A percentile compares a stretch with the other conserved stretches of the same genome.
Evolutionary conservation across 2,113 vertebrate species (phyloP).

Genomic region (Vombatus ursinus): DNA sequence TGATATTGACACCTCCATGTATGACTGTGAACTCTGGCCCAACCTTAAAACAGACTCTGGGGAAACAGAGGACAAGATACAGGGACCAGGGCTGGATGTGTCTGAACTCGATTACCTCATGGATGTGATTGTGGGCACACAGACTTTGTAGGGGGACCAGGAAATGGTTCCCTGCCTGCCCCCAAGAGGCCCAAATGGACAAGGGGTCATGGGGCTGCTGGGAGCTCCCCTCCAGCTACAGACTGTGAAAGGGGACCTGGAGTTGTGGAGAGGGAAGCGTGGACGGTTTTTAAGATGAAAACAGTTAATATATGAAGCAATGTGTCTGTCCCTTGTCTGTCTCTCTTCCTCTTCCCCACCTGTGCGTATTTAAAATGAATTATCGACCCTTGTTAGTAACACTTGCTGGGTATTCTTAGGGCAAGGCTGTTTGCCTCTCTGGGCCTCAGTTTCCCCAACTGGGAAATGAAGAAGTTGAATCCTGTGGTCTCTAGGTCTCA

Average conservation of each 20-base stretch:
- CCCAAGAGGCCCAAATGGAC: background rate
- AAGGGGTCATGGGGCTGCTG: background rate
- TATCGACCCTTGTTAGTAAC: background rate
- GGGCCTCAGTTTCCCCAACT: background rate
- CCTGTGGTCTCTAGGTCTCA: background rate
- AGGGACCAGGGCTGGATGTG: constrained; percentile 62
- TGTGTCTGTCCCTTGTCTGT: background rate
- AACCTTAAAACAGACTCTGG: constrained; percentile 69
- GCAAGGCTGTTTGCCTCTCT: background rate
- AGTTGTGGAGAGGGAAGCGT: background rate
- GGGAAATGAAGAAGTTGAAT: background rate
- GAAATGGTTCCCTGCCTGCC: background rate
- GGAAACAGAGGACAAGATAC: constrained; percentile 50
- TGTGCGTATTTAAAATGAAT: background rate
- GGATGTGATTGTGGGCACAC: constrained; percentile 79
- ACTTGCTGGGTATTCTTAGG: background rate
- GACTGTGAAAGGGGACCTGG: background rate
- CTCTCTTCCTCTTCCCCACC: background rate
- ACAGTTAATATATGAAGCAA: background rate
- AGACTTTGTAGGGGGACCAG: constrained; percentile 54
- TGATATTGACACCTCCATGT: constrained; percentile 85
- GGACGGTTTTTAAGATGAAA: background rate
- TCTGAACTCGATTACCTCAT: constrained; percentile 80
- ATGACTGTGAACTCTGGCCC: constrained; percentile 79
- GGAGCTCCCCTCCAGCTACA: background rate